Evolutionary conservation across 1,140 invertebrate species (phyloP), one percentile per base, ranked within the genome.

Genomic region (Aphelinus atriplicis): DNA sequence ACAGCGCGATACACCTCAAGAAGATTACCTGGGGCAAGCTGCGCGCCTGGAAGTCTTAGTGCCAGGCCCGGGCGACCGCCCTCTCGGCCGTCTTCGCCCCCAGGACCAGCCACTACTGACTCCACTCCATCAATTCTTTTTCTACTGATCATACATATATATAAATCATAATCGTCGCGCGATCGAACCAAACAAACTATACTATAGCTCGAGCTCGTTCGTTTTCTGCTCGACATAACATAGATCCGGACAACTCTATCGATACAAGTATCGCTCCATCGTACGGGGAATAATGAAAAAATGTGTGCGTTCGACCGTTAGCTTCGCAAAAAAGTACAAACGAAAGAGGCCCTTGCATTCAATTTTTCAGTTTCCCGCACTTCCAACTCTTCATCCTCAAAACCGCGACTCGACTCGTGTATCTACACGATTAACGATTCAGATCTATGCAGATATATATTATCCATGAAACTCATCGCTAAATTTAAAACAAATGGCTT

Each of bases 1-100:
- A 91, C 7, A 90, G 92, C 3, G 91, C 93, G 57, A 90, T 93
- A 2, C 88, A 93, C 76, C 89, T 95, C 78, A 95, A 94, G 87
- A 92, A 93, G 84, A 91, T 94, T 3, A 94, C 93, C 1, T 86
- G 94, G 74, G 87, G 92, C 71, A 95, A 94, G 86, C 88, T 94
- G 50, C 89, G 91, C 79, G 92, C 92, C 55, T 94, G 93, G 93
- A 92, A 93, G 82, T 94, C 92, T 90, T 93, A 86, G 85, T 85
- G 84, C 85, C 85, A 86, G 75, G 83, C 86, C 77, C 81, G 86
- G 81, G 87, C 85, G 86, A 84, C 86, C 77, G 81, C 80, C 78
- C 80, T 87, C 53, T 82, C 85, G 53, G 82, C 83, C 53, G 77
- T 87, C 64, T 80, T 85, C 77, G 79, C 79, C 70, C 70, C 81